phyloP scores from a whole-genome alignment of 2,113 vertebrate species.

The Amazona guildingii region DNA sequence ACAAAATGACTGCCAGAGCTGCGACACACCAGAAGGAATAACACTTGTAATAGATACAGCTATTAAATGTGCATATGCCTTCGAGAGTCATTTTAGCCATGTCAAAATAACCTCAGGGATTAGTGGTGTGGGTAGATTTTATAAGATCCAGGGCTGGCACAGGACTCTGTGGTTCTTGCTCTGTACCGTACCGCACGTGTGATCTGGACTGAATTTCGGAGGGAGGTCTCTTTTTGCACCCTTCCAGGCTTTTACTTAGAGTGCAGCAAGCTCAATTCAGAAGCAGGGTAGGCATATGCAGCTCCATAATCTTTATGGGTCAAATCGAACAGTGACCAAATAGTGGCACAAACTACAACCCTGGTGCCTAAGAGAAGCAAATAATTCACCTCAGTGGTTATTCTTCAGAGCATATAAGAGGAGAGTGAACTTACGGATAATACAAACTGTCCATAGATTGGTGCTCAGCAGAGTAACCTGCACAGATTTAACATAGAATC shows the following conservation, averaged over 20 bases:
- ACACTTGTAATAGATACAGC: conserved; percentile 50
- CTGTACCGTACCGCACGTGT: not conserved
- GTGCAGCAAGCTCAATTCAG: not conserved
- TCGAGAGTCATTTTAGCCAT: conserved; percentile 10
- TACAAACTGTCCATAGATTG: not conserved
- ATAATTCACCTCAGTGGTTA: not conserved
- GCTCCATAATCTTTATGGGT: not conserved
- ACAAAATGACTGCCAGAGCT: conserved; percentile 41
- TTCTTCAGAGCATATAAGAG: not conserved
- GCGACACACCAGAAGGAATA: conserved; percentile 38
- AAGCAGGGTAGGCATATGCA: not conserved
- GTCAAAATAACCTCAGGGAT: conserved; percentile 38
- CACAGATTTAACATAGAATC: not conserved
- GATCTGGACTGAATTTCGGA: conserved; percentile 1
- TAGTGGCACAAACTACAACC: not conserved
- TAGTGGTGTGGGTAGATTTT: not conserved
- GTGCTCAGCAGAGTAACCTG: not conserved
- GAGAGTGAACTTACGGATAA: not conserved
- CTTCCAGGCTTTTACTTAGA: not conserved
- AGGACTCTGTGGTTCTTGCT: not conserved
- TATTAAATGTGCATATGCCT: conserved; percentile 29
- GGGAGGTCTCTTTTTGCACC: not conserved
- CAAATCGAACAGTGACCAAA: not conserved
- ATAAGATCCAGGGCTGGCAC: not conserved
- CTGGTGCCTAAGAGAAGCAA: not conserved